Base-by-base conservation (phyloP, 2,113 vertebrate genomes). In the Neotragus pygmaeus region DNA sequence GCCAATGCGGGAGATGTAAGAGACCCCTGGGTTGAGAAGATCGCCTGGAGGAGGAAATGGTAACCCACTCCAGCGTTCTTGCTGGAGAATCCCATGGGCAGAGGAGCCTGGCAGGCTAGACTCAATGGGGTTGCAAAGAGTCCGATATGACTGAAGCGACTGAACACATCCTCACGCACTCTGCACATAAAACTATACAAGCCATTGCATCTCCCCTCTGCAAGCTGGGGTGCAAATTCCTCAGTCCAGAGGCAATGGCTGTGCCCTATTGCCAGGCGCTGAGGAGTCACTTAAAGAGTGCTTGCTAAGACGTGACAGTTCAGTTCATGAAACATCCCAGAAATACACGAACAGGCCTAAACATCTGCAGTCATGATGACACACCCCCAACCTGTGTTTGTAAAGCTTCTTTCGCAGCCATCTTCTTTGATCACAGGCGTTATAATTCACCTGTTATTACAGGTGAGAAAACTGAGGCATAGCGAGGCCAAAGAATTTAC, bases 391-490 rank as follows among this genome's bases (percentile, higher is more conserved):
- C 58, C 55, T 4, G 49, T 13, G 15, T 57, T 3, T 33, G 33
- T 3, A 12, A 57, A 8, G 39, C 60, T 21, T 36, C 78, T 39
- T 17, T 47, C 86, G 77, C 55, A n/a, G 70, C 28, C 6, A 0
- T 3, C n/a, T 11, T 2, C 58, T 95, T 94, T 82, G 95, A 93
- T 78, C 25, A 2, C 33, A 14, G 14, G 57, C 30, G 0, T 82
- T n/a, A 33, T 70, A n/a, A 9, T n/a, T 39, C 25, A 90, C 87
- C 39, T 47, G 87, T 93, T 30, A 90, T 93, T 30, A 92, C 75
- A 91, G 88, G 91, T 14, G 23, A 91, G 80, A 85, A 84, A 36
- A 78, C 66, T 16, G 66, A 92, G 95, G 78, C 43, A 8, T 27
- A 1, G 47, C 51, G 19, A 51, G 6, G 58, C 36, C 4, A 12